Base-by-base conservation (phyloP, 2,113 vertebrate species). In the Sardina pilchardus region DNA sequence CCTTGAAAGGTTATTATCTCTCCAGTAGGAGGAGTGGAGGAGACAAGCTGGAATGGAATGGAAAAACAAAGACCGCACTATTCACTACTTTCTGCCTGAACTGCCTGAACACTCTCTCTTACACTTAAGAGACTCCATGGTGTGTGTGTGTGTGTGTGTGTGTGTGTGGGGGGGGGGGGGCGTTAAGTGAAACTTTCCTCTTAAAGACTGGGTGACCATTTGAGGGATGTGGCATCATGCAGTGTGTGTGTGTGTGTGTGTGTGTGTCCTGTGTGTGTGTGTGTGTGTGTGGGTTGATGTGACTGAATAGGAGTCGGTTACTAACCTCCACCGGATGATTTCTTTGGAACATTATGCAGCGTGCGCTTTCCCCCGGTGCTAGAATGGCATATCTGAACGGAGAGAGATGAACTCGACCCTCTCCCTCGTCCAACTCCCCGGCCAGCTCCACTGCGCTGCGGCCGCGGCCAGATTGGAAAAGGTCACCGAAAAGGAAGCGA, bases 401-500 rank as follows among this genome's bases (percentile, higher is more conserved):
- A 88, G 87, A 81, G 78, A 59, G 47, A 83, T 7, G 21, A 36
- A 59, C 84, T 81, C 81, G 4, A 48, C 81, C 53, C 81, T 59
- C 42, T 39, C 48, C 19, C 47, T 43, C 48, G 82, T 86, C 75
- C 71, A 78, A 34, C 82, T 50, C 10, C 17, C 48, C 17, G 12
- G 10, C 53, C 19, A 6, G 5, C 2, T 21, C 21, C 19, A 24
- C 1, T 2, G 17, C 19, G 19, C 53, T 42, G 10, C 44, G 24
- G 84, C 84, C 81, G 45, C 17, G 48, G 16, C 84, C 87, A 71
- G 82, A 59, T 82, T 89, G 85, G 85, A 84, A 90, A 89, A 89
- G 89, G 88, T 90, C 86, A 88, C 81, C 6, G 2, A 36, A 16
- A 78, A 59, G 84, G 82, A 78, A 5, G 83, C 83, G 78, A 82